Evolutionary conservation across 1,140 invertebrate species (phyloP), one percentile per base, ranked within the genome.

Genomic region (Frieseomelitta varia): DNA sequence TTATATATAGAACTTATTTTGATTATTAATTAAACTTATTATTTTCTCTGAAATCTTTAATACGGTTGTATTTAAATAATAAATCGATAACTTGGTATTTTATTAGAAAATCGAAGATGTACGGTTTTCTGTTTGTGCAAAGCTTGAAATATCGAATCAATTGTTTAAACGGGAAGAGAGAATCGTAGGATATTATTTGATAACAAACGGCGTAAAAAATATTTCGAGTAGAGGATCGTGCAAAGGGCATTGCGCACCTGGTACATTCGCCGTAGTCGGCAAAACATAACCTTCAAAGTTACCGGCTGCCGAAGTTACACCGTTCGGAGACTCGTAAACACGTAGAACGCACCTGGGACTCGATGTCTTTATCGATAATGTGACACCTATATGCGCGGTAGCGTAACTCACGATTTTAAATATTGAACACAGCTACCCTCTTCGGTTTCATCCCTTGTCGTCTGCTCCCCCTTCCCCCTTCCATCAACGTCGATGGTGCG

Each of bases 311-410:
- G 71, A 92, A 91, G 88, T 92, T 92, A 85, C 79, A 78, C 85
- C 88, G 90, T 91, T 92, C 84, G 67, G 86, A 90, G 90, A 90
- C 89, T 92, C 90, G 90, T 92, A 92, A 92, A 92, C 90, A 92
- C 91, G 91, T 92, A 92, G 88, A 87, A 91, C 85, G 90, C 91
- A 92, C 90, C 91, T 92, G 91, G 84, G 91, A 81, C 88, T 81
- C 90, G 90, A 91, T 91, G 88, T 91, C 91, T 92, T 91, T 91
- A 91, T 90, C 88, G 87, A 89, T 90, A 91, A 92, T 90, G 89
- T 85, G 88, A 92, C 90, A 85, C 87, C 81, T 90, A 90, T 90
- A 83, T 83, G 85, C 87, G 87, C 83, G 85, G 79, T 81, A 86
- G 65, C 83, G 84, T 91, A 91, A 91, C 85, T 91, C 88, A 88